Evolutionary conservation across 2,888 invertebrate species (phyloP).

Genomic region (Lepidocyrtoides sp.): DNA sequence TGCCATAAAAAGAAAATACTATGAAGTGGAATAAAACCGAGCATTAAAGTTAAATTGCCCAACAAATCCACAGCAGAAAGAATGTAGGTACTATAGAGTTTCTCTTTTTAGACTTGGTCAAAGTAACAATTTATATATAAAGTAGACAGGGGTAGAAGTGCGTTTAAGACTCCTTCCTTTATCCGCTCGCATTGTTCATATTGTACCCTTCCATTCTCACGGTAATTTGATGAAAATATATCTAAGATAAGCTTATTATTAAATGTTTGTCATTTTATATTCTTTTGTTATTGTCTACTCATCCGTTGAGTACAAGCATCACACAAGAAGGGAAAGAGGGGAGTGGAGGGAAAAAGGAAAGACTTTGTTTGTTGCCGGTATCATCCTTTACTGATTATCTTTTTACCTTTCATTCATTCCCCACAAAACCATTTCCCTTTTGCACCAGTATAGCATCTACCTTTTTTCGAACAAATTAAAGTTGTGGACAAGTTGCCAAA

Average conservation of each 20-base stretch:
- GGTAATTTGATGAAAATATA: background rate
- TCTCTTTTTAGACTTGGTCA: too few species aligned
- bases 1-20: too few species aligned
- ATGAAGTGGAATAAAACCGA: too few species aligned
- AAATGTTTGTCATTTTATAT: constrained; percentile 34
- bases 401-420: constrained; percentile 39
- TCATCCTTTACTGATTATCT: constrained; percentile 29
- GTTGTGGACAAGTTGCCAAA: constrained; percentile 77
- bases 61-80: too few species aligned
- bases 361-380: background rate
- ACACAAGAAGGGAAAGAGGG: background rate
- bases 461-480: constrained; percentile 69
- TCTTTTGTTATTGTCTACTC: constrained; percentile 7
- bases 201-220: background rate
- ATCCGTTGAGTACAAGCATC: background rate
- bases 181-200: background rate
- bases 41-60: too few species aligned
- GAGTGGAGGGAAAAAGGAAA: background rate
- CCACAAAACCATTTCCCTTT: background rate
- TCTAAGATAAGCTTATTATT: constrained; percentile 6
- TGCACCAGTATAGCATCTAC: background rate
- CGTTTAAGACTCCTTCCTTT: too few species aligned
- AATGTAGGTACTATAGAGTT: too few species aligned
- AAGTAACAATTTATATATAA: too few species aligned
- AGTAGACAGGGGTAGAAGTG: too few species aligned